These are phyloP conservation scores for Aldrovandia affinis DNA, from an alignment of 2,797 vertebrate species.

Conservation along the genomic window DNA sequence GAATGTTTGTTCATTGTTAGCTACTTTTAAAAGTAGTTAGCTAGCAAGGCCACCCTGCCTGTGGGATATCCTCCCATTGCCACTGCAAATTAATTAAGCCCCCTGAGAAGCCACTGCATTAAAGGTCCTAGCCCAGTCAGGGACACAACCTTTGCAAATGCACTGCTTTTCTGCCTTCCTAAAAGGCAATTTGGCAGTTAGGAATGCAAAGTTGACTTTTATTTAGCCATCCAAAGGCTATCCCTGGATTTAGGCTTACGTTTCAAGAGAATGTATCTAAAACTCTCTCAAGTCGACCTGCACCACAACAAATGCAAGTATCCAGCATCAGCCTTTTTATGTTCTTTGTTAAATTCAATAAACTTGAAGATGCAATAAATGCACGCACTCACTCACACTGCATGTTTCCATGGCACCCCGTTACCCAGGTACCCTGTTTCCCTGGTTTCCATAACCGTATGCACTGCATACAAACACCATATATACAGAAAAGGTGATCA, in stretches of 20 bases:
- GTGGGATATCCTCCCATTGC: not conserved
- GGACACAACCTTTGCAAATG: not conserved
- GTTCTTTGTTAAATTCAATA: too few species aligned
- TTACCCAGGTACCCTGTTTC: too few species aligned
- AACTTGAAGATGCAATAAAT: too few species aligned
- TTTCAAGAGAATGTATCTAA: not conserved
- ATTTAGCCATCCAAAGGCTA: not conserved
- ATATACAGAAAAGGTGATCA: too few species aligned
- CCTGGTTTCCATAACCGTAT: too few species aligned
- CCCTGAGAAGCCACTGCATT: not conserved
- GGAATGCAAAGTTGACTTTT: too few species aligned
- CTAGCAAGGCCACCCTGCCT: not conserved
- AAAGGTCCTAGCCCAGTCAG: not conserved
- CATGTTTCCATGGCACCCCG: too few species aligned
- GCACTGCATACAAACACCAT: too few species aligned
- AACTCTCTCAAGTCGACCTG: not conserved
- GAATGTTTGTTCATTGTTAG: not conserved
- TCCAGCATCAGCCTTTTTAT: not conserved
- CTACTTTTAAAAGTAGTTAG: not conserved
- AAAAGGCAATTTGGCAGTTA: too few species aligned
- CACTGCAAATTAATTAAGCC: not conserved
- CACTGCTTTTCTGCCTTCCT: too few species aligned
- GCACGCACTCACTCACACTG: too few species aligned
- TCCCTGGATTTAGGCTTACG: not conserved
- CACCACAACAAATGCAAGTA: not conserved